phyloP scores from a whole-genome alignment of 2,797 vertebrate genomes.

The Botia kubotai region DNA sequence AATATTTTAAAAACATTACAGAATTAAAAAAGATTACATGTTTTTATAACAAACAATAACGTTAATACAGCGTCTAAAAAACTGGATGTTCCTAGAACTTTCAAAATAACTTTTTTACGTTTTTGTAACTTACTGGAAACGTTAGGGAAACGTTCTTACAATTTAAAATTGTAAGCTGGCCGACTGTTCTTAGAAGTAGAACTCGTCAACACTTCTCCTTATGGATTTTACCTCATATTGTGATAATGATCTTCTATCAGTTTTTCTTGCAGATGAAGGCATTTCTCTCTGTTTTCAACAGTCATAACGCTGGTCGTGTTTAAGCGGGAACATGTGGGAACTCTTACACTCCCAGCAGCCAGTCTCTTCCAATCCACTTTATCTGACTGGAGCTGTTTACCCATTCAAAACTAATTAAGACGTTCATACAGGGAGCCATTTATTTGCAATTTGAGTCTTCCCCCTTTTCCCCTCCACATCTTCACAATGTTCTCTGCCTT shows the following conservation, averaged over 20 bases:
- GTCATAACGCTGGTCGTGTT: slow-evolving; percentile 1
- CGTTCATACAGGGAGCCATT: slow-evolving; percentile 25
- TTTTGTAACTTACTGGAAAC: no score
- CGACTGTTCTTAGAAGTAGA: background rate
- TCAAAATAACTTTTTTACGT: no score
- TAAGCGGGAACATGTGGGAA: slow-evolving; percentile 12
- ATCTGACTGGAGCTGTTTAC: slow-evolving; percentile 19
- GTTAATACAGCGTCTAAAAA: no score
- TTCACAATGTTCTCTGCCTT: background rate
- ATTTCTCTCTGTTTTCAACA: background rate
- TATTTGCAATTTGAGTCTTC: slow-evolving; percentile 27
- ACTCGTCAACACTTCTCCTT: background rate
- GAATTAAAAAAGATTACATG: no score
- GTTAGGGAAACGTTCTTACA: no score
- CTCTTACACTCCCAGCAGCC: slow-evolving; percentile 16
- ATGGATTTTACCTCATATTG: slow-evolving; percentile 1
- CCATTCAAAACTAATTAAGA: slow-evolving; percentile 40
- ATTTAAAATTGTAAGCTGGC: no score
- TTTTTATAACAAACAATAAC: no score
- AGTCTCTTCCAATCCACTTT: slow-evolving; percentile 3
- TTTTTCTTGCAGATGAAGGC: slow-evolving; percentile 6
- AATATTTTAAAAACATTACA: no score
- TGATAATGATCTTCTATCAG: slow-evolving; percentile 11
- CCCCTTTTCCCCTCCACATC: background rate
- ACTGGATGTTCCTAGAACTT: no score